Conservation (phyloP, 2,113 vertebrate genomes). For the cat (Felis catus) region F.catus_Fca126_mat1.0 CM031416.1:56918501-56919000, state of each 20-base stretch:
- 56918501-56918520: neutral
- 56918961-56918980: neutral
- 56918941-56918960: neutral
- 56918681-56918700: neutral
- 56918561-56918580: neutral
- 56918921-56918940: neutral
- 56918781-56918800: neutral
- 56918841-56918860: neutral
- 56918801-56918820: neutral
- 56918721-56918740: neutral
- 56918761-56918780: neutral
- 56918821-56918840: neutral
- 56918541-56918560: neutral
- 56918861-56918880: neutral
- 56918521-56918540: neutral
- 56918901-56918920: neutral
- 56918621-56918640: conserved; percentile 26
- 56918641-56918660: neutral
- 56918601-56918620: neutral
- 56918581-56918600: neutral
- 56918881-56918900: neutral
- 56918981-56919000: neutral
- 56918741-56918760: neutral
- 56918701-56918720: neutral
- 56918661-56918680: neutral